phyloP scores from a whole-genome alignment of 2,113 vertebrate species.

The Cairina moschata region DNA sequence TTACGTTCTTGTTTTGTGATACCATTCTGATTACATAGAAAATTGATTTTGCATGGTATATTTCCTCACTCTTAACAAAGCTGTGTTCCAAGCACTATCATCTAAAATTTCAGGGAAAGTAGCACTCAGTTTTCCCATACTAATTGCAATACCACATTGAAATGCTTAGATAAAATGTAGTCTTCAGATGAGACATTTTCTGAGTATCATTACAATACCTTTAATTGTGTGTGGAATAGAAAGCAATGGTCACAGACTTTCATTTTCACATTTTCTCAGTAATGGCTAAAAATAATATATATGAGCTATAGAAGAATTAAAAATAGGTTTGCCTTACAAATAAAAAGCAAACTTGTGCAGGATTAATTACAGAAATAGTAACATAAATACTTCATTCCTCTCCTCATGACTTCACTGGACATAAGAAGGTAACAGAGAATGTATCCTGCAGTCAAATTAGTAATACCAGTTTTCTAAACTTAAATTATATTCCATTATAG shows the following conservation, averaged over 20 bases:
- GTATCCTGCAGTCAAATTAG: background rate
- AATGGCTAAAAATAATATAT: background rate
- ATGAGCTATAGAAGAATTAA: background rate
- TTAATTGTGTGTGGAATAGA: background rate
- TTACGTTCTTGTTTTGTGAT: background rate
- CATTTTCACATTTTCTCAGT: background rate
- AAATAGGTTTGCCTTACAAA: background rate
- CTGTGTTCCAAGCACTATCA: background rate
- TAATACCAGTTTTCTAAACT: background rate
- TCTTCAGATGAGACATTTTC: background rate
- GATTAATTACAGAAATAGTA: background rate
- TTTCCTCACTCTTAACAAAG: background rate
- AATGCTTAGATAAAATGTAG: background rate
- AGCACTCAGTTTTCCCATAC: background rate
- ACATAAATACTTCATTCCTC: background rate
- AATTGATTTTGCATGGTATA: background rate
- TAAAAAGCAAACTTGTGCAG: background rate
- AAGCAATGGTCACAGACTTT: background rate
- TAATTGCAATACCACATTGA: background rate
- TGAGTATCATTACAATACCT: background rate
- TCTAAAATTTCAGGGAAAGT: background rate
- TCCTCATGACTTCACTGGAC: background rate
- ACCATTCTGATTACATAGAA: background rate
- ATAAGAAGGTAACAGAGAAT: background rate
- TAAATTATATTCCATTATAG: background rate